Evolutionary conservation across 2,113 vertebrate species (phyloP), one percentile per base, ranked within the genome.

Genomic region (Empidonax alnorum): DNA sequence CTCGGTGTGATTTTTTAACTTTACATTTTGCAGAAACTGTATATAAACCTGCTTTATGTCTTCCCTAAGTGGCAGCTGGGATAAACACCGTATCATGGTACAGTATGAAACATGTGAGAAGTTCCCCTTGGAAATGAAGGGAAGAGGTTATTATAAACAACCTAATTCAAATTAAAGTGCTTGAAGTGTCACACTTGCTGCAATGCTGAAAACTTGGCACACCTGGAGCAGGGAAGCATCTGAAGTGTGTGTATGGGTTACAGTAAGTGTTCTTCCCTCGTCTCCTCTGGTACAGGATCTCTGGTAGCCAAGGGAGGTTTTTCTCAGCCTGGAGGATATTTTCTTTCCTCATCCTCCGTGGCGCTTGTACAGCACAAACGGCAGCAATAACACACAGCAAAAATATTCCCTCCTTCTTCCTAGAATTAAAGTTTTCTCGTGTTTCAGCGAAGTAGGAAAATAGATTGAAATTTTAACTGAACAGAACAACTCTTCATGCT

Each of bases 21-120:
- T 90, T 87, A 94, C 86, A 71, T 93, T 91, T 80, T 93, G 86
- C 96, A 96, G 96, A 93, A 78, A 24, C 53, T 73, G 41, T 76
- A 4, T 22, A 35, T 66, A 82, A 94, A 91, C 84, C 92, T 94
- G 95, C 12, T 33, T 89, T 82, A 1, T 94, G 58, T 96, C 86
- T 91, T 22, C 46, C 61, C 44, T 39, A 76, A 95, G 66, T 93
- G 90, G 84, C 92, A 94, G 73, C 3, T 89, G 74, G 24, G 78
- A 12, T 96, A 96, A 96, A 95, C 90, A 92, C 5, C 30, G 49
- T 21, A 68, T 82, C 28, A 3, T 65, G 63, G 69, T 30, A 23
- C 62, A 39, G 89, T 9, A 82, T 92, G 96, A 93, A 96, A 89
- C 80, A 93, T 90, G 90, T 95, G 95, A 93, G 94, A 96, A 94